Base-by-base conservation (phyloP, 2,797 vertebrate genomes). In the Okamejei kenojei region DNA sequence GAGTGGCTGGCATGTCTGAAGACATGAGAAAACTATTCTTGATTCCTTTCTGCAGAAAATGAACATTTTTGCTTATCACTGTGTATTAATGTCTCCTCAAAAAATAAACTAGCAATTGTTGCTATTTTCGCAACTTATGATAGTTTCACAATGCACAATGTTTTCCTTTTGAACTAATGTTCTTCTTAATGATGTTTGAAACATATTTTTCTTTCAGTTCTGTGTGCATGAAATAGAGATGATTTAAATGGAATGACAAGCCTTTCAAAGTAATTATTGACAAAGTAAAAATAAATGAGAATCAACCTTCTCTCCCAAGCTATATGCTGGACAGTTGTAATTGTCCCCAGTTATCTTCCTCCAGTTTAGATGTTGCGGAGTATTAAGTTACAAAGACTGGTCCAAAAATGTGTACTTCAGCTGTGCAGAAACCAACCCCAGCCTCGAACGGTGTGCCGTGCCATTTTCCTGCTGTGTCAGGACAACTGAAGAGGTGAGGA, bases 281-380 rank as follows among this genome's bases (percentile, higher is more conserved):
- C 15, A 63, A 82, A 45, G 45, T 45, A 82, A 63, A 32, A 17
- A 13, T 29, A 61, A 84, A 29, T 58, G 54, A 61, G 23, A 13
- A 0, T 61, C 54, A 84, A 7, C 58, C 54, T 84, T 61, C 54
- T 84, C 23, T 54, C 54, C 38, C n/a, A 90, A 38, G 11, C 23
- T 45, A 29, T 0, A 21, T 15, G 68, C 21, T 91, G 21, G 26
- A 38, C 9, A 38, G 23, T 91, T 45, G 2, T 38, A 11, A 74
- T 0, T 74, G 38, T 74, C 5, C 4, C 11, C 88, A 74, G 45
- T 93, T 82, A 21, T 63, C 93, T 10, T 93, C 73, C n/a, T 95
- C 19, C 93, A 98, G 97, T 97, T 98, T 90, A 95, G 96, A 95
- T 98, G 97, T 95, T 98, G 97, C 93, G 97, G 97, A 1, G 96